Evolutionary conservation across 1,140 invertebrate species (phyloP).

Genomic region (Drosophila sechellia): DNA sequence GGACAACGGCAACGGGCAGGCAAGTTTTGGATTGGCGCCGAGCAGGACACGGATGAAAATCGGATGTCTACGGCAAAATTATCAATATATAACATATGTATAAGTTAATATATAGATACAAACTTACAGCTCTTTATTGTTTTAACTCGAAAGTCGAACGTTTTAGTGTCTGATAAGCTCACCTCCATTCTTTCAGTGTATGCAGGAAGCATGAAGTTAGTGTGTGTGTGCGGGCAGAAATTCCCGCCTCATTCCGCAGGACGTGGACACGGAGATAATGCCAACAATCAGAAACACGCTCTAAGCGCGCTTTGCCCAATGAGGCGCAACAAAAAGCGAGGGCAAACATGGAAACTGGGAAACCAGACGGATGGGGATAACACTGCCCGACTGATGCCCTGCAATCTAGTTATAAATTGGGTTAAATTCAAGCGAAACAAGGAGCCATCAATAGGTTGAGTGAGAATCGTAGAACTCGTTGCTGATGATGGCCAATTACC

Average conservation of each 20-base stretch:
- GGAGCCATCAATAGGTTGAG: no score
- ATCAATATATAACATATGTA: no score
- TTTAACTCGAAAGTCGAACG: neutral
- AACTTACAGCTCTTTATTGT: no score
- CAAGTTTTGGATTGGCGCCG: conserved; percentile 11
- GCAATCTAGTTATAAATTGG: neutral
- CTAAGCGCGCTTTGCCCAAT: conserved; percentile 47
- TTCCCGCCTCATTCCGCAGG: neutral
- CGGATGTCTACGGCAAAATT: no score
- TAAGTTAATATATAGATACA: no score
- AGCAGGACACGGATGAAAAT: neutral
- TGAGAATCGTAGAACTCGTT: no score
- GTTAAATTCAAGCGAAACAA: no score
- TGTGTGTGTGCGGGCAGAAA: neutral
- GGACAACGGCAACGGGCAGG: conserved; percentile 2
- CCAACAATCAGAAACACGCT: conserved; percentile 50
- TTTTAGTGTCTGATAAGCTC: no score
- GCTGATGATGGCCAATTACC: conserved; percentile 25
- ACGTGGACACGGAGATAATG: conserved; percentile 30
- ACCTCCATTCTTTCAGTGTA: neutral
- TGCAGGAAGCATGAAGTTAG: neutral
- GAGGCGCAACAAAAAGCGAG: conserved; percentile 36
- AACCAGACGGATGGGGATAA: neutral
- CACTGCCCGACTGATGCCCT: neutral
- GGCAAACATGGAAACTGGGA: conserved; percentile 7